Conservation (phyloP, 2,888 invertebrate genomes). For the Eudasyphora cyanicolor region DNA sequence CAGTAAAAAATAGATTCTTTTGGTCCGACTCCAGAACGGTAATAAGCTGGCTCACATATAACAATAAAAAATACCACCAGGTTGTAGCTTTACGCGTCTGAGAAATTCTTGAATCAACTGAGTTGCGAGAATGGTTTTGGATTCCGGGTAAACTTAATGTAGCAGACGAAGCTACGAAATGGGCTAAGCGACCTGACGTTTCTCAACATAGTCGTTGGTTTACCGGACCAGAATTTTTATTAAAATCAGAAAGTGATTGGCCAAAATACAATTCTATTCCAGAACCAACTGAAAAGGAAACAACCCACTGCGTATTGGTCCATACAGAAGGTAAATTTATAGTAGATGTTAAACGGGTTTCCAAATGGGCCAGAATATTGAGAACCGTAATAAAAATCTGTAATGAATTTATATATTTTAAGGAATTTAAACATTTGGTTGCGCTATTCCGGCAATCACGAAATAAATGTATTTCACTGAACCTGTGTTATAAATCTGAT, state of each 20-base stretch:
- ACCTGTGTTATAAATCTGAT: background rate
- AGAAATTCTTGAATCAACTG: slow-evolving; percentile 59
- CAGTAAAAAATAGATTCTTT: slow-evolving; percentile 36
- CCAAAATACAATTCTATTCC: background rate
- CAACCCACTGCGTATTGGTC: background rate
- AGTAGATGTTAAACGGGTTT: slow-evolving; percentile 25
- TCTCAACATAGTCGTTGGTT: slow-evolving; percentile 51
- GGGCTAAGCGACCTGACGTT: slow-evolving; percentile 37
- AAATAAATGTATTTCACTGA: background rate
- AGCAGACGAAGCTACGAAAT: slow-evolving; percentile 49
- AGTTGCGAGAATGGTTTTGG: slow-evolving; percentile 42
- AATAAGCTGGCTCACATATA: slow-evolving; percentile 50
- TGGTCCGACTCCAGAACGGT: slow-evolving; percentile 57
- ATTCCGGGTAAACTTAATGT: slow-evolving; percentile 36
- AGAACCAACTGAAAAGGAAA: slow-evolving; percentile 15
- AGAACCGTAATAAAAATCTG: background rate
- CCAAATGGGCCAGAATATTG: slow-evolving; percentile 6
- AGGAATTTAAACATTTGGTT: background rate
- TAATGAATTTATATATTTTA: background rate
- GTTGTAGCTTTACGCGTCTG: slow-evolving; percentile 66
- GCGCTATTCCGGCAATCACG: background rate
- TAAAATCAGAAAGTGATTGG: slow-evolving; percentile 29
- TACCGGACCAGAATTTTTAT: slow-evolving; percentile 52
- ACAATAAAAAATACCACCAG: slow-evolving; percentile 62
- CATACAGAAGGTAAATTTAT: slow-evolving; percentile 16